Conservation (phyloP, 2,888 invertebrate species). For the Eupithecia insigniata region DNA sequence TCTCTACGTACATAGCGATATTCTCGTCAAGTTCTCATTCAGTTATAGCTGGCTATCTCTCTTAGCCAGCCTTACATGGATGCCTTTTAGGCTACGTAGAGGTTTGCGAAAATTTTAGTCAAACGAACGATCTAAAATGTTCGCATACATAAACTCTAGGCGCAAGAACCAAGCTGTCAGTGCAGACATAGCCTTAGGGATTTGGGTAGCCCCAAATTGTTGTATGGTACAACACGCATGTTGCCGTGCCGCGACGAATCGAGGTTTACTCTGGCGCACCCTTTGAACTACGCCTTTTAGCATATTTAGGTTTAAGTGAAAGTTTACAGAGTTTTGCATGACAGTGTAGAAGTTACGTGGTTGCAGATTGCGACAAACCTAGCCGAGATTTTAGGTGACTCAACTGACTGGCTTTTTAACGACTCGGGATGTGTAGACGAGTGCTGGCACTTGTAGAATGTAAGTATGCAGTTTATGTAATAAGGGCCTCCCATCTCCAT, state of each 20-base stretch:
- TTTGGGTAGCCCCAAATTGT: conserved; percentile 4
- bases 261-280: conserved; percentile 9
- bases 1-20: background rate
- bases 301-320: conserved; percentile 2
- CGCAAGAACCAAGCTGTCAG: no score
- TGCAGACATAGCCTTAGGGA: no score
- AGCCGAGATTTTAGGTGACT: background rate
- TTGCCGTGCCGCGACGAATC: conserved; percentile 9
- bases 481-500: background rate
- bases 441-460: background rate
- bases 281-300: conserved; percentile 3
- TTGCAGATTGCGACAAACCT: conserved; percentile 2
- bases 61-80: background rate
- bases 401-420: conserved; percentile 3
- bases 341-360: conserved; percentile 8
- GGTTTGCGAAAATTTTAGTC: no score
- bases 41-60: background rate
- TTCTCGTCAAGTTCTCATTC: background rate
- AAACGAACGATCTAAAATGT: no score
- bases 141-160: no score
- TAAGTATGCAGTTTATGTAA: background rate
- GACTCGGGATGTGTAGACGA: background rate
- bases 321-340: conserved; percentile 1
- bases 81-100: no score
- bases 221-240: conserved; percentile 10